A percentile compares a stretch with the other conserved stretches of the same genome.
These are phyloP conservation scores for Siniperca undulata DNA, from an alignment of 2,797 vertebrate genomes.

Conservation along the genomic window DNA sequence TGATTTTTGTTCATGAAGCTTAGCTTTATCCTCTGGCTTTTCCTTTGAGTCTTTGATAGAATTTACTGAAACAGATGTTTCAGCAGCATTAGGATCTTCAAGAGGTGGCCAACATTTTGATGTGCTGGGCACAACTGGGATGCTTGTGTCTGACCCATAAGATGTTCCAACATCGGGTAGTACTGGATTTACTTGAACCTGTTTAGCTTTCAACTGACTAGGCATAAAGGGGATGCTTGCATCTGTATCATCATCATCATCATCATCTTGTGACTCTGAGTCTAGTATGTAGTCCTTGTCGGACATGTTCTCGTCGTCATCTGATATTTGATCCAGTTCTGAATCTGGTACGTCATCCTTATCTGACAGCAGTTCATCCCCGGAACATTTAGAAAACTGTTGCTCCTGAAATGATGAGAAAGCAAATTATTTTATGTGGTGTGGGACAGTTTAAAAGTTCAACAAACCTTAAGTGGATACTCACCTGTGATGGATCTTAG, in stretches of 20 bases:
- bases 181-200: background rate
- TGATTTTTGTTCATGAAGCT: background rate
- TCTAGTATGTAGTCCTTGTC: too few species aligned
- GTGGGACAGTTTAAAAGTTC: too few species aligned
- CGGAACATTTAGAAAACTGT: background rate
- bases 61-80: background rate
- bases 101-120: background rate
- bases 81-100: background rate
- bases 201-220: background rate
- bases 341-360: background rate
- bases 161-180: background rate
- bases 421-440: background rate
- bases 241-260: too few species aligned
- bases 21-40: background rate
- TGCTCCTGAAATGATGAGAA: background rate
- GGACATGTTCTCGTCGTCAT: background rate
- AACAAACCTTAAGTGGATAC: too few species aligned
- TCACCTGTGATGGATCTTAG: background rate
- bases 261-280: too few species aligned
- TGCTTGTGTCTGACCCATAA: background rate
- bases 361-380: background rate
- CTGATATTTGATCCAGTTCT: background rate
- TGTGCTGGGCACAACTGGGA: background rate
- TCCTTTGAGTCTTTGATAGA: background rate
- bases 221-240: too few species aligned